Percentiles rank a stretch among this genome's conserved stretches.
Evolutionary conservation across 2,888 invertebrate species (phyloP).

Genomic region (Myopa tessellatipennis): DNA sequence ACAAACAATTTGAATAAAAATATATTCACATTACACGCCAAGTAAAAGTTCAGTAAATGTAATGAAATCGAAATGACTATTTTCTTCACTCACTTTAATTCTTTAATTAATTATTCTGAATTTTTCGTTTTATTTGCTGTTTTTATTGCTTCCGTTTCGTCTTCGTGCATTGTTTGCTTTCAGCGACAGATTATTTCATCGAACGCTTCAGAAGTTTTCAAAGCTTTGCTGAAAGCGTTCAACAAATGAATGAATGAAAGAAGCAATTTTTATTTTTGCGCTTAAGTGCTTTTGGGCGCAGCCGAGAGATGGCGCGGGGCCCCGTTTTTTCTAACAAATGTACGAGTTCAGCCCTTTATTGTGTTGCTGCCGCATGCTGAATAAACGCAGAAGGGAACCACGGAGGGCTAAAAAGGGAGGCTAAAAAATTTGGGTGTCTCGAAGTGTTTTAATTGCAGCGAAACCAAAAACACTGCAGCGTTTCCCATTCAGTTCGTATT

Average conservation of each 20-base stretch:
- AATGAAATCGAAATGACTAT: too few species aligned
- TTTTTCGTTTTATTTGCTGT: background rate
- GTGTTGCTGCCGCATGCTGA: background rate
- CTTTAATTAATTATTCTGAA: background rate
- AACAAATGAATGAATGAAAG: background rate
- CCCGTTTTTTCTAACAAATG: background rate
- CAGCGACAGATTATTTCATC: background rate
- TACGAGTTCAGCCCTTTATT: background rate
- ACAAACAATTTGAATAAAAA: background rate
- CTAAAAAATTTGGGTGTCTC: background rate
- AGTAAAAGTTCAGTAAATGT: too few species aligned
- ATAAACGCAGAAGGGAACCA: background rate
- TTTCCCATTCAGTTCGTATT: background rate
- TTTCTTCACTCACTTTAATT: too few species aligned
- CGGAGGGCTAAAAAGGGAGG: background rate
- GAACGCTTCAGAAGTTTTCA: conserved; percentile 2
- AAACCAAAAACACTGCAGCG: background rate
- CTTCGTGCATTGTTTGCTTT: background rate
- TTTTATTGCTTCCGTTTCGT: background rate
- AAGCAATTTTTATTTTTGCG: conserved; percentile 1
- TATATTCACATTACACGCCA: background rate
- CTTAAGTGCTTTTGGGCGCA: conserved; percentile 1
- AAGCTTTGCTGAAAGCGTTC: conserved; percentile 13
- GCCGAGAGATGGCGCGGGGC: background rate
- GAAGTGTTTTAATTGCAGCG: conserved; percentile 1